Evolutionary conservation across 2,888 invertebrate species (phyloP).

Genomic region (Trachelus stipa): DNA sequence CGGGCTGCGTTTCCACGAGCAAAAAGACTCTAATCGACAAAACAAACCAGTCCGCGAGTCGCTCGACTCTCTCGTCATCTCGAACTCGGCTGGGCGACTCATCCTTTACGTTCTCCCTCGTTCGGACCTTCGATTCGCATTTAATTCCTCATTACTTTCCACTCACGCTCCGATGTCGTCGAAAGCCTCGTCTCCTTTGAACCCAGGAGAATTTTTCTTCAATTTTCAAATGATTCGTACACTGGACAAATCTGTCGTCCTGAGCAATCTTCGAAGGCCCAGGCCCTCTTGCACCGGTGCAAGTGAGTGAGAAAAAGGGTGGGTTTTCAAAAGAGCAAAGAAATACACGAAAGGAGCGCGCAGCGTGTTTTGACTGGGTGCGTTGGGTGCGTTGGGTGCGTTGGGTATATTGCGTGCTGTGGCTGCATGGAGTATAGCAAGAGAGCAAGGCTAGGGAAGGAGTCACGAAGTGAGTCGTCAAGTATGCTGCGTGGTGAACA

Average conservation of each 20-base stretch:
- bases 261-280: no score
- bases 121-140: not conserved
- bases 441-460: conserved; percentile 1
- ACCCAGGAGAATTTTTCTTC: no score
- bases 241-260: no score
- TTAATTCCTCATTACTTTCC: not conserved
- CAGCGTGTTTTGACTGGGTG: not conserved
- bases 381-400: not conserved
- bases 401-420: not conserved
- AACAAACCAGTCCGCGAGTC: conserved; percentile 4
- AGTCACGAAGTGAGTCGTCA: conserved; percentile 25
- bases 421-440: not conserved
- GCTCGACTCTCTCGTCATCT: not conserved
- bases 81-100: not conserved
- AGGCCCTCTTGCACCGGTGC: not conserved
- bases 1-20: conserved; percentile 8
- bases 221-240: no score
- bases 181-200: no score
- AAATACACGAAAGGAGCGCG: not conserved
- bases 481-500: conserved; percentile 12
- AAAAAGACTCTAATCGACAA: conserved; percentile 3
- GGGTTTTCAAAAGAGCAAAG: not conserved
- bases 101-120: not conserved
- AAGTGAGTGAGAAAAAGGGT: not conserved
- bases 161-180: no score